phyloP scores from a whole-genome alignment of 2,113 vertebrate genomes.

The Rhinoptilus africanus region DNA sequence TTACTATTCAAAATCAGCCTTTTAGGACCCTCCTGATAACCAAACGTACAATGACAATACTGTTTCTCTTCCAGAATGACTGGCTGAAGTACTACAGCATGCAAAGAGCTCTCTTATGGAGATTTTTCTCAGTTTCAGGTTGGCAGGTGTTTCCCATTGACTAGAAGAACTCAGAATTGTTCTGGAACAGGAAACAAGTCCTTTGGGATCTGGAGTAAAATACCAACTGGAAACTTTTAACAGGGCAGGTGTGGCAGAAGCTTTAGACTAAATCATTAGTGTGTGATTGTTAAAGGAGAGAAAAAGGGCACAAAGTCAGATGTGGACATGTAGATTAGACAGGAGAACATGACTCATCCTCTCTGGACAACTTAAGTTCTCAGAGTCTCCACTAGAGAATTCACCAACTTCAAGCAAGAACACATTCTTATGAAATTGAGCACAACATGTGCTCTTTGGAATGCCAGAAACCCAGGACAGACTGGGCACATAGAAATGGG shows the following conservation, averaged over 20 bases:
- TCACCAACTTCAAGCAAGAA: background rate
- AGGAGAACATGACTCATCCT: background rate
- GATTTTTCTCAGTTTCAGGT: background rate
- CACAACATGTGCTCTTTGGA: background rate
- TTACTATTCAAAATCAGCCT: background rate
- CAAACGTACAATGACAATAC: background rate
- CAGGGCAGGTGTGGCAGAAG: background rate
- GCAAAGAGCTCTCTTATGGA: background rate
- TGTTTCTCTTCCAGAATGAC: background rate
- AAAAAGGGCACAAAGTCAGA: background rate
- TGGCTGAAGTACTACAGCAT: background rate
- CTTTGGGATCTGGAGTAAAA: background rate
- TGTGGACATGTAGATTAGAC: background rate
- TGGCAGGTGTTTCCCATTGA: background rate
- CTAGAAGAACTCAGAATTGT: background rate
- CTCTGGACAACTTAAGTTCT: background rate
- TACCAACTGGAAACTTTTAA: background rate
- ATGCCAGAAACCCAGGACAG: background rate
- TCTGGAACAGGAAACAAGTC: background rate
- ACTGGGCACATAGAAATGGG: rapidly evolving
- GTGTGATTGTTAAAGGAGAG: background rate
- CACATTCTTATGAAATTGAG: background rate
- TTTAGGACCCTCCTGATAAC: background rate
- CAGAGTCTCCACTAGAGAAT: background rate
- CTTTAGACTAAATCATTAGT: background rate